These are phyloP conservation scores for Mirounga angustirostris DNA, from an alignment of 2,113 vertebrate species.

Conservation along the genomic window DNA sequence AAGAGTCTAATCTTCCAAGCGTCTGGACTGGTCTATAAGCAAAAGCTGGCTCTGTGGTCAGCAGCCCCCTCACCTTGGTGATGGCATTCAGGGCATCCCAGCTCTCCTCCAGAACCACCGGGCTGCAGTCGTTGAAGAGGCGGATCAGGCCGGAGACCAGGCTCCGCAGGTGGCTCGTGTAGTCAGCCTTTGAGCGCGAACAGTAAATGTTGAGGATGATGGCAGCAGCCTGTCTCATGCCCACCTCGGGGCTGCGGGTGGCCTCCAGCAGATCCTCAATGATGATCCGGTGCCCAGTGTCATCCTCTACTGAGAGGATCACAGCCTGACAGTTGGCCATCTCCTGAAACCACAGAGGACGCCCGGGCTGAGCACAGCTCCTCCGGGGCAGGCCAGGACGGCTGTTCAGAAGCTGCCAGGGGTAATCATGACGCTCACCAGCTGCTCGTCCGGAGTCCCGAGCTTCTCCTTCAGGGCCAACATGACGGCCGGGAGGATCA, in stretches of 20 bases:
- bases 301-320: conserved; percentile 97
- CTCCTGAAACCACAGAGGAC: conserved; percentile 89
- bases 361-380: background rate
- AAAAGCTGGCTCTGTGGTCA: background rate
- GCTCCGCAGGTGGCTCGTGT: conserved; percentile 92
- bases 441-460: conserved; percentile 92
- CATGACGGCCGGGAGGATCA: conserved; percentile 97
- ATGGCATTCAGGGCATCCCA: conserved; percentile 98
- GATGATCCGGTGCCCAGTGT: conserved; percentile 96
- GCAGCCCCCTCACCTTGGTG: conserved; percentile 92
- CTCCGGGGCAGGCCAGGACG: rapidly evolving
- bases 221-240: conserved; percentile 94
- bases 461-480: conserved; percentile 95
- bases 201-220: conserved; percentile 97
- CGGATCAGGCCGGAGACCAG: conserved; percentile 96
- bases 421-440: conserved; percentile 85
- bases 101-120: conserved; percentile 95
- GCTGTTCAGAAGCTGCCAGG: rapidly evolving
- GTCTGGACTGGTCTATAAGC: background rate
- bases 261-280: conserved; percentile 97
- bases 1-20: background rate
- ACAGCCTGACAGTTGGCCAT: conserved; percentile 96
- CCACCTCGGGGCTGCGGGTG: conserved; percentile 92
- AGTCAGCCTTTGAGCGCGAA: conserved; percentile 95
- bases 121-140: conserved; percentile 95